phyloP scores from a whole-genome alignment of 92 coral and sea anemone genomes.

The Bergia sp. region DNA sequence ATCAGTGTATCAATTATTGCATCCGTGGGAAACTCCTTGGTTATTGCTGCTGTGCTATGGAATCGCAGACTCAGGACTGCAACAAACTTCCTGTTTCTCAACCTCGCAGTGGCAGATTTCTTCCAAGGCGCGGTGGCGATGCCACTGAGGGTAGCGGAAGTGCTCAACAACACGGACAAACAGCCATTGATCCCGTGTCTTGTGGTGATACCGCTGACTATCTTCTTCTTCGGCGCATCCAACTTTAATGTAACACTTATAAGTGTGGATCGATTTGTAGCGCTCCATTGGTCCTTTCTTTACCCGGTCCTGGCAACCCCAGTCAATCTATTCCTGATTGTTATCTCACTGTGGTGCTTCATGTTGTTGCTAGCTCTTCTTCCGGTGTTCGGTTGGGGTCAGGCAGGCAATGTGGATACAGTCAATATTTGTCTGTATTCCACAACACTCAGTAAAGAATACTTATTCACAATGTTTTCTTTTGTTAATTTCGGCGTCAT shows the following conservation, averaged over 20 bases:
- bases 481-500: slow-evolving; percentile 80
- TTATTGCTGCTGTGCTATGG: slow-evolving; percentile 84
- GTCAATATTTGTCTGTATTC: slow-evolving; percentile 83
- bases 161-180: slow-evolving; percentile 74
- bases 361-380: slow-evolving; percentile 67
- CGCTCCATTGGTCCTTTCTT: slow-evolving; percentile 79
- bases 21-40: slow-evolving; percentile 71
- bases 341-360: slow-evolving; percentile 66
- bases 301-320: slow-evolving; percentile 73
- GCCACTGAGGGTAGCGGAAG: slow-evolving; percentile 85
- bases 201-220: slow-evolving; percentile 83
- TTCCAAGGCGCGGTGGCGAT: slow-evolving; percentile 88
- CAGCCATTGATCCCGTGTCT: slow-evolving; percentile 82
- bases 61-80: slow-evolving; percentile 81
- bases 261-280: slow-evolving; percentile 86
- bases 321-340: slow-evolving; percentile 41
- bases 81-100: slow-evolving; percentile 84
- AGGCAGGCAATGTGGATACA: slow-evolving; percentile 56
- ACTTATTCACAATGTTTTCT: slow-evolving; percentile 79
- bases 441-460: slow-evolving; percentile 74
- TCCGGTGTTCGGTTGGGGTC: slow-evolving; percentile 84
- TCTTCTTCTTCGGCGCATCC: slow-evolving; percentile 89
- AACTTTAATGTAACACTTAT: slow-evolving; percentile 83
- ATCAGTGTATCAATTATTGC: slow-evolving; percentile 67
- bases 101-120: slow-evolving; percentile 93